A percentile compares a stretch with the other conserved stretches of the same genome.
phyloP scores from a whole-genome alignment of 2,888 invertebrate genomes.

The Pristionchus mayeri region DNA sequence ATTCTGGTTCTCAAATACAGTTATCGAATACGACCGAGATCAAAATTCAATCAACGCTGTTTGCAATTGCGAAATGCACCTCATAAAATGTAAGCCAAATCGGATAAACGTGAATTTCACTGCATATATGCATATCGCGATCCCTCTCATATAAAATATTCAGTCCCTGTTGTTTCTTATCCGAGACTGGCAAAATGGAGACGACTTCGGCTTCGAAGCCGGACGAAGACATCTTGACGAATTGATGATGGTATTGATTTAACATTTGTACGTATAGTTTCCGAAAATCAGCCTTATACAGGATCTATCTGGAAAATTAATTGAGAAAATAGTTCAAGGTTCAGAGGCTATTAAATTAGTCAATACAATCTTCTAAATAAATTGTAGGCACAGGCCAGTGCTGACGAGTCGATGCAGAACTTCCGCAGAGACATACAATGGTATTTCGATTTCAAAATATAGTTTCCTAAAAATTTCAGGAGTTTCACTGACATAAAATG shows the following conservation, averaged over 20 bases:
- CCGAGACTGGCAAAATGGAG: slow-evolving; percentile 6
- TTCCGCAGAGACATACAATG: background rate
- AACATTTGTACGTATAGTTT: too few species aligned
- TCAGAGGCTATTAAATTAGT: background rate
- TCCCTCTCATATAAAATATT: too few species aligned
- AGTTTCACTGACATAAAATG: background rate
- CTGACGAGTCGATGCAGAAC: background rate
- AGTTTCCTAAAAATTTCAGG: background rate
- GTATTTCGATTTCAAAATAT: background rate
- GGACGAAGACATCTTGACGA: slow-evolving; percentile 1
- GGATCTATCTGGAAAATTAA: too few species aligned
- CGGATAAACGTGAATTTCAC: too few species aligned
- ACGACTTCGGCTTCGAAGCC: background rate
- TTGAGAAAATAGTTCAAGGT: too few species aligned
- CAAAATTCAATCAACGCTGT: too few species aligned
- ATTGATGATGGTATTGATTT: background rate
- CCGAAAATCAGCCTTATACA: too few species aligned
- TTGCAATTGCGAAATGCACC: too few species aligned
- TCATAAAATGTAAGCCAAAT: too few species aligned
- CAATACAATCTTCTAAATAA: background rate
- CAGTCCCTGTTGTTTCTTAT: slow-evolving; percentile 6
- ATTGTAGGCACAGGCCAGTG: background rate
- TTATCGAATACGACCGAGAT: too few species aligned
- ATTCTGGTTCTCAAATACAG: too few species aligned
- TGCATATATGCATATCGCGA: too few species aligned